These are phyloP conservation scores for Ahaetulla prasina DNA, from an alignment of 2,113 vertebrate genomes.

Conservation along the genomic window DNA sequence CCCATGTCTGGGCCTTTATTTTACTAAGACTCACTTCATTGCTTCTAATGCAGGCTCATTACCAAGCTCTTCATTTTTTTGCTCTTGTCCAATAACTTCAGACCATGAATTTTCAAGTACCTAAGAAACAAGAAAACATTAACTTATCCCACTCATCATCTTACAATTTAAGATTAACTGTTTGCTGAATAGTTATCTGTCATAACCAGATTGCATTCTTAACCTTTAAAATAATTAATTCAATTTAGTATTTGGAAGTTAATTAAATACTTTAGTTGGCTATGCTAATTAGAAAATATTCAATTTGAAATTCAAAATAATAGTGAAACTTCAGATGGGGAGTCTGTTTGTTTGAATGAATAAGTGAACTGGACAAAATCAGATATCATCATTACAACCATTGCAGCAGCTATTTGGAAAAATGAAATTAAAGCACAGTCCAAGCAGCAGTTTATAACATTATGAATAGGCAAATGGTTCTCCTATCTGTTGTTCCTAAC, in stretches of 20 bases:
- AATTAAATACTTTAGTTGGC: neutral
- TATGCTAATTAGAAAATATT: neutral
- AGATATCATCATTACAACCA: neutral
- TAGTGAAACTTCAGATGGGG: neutral
- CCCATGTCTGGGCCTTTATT: neutral
- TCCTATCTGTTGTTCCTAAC: neutral
- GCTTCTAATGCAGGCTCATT: neutral
- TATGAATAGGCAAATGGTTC: neutral
- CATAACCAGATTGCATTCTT: neutral
- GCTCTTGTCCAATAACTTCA: neutral
- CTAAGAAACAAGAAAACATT: neutral
- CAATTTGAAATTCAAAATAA: neutral
- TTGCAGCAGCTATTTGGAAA: neutral
- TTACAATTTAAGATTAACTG: neutral
- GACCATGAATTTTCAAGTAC: neutral
- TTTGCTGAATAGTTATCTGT: neutral
- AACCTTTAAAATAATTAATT: neutral
- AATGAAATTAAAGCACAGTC: neutral
- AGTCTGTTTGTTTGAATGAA: neutral
- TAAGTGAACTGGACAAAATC: neutral
- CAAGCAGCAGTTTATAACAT: neutral
- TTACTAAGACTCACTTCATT: neutral
- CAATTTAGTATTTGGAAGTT: neutral
- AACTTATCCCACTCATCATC: neutral
- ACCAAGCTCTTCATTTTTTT: neutral